Evolutionary conservation across 92 coral and sea anemone species (phyloP).

Genomic region (Micromussa lordhowensis): DNA sequence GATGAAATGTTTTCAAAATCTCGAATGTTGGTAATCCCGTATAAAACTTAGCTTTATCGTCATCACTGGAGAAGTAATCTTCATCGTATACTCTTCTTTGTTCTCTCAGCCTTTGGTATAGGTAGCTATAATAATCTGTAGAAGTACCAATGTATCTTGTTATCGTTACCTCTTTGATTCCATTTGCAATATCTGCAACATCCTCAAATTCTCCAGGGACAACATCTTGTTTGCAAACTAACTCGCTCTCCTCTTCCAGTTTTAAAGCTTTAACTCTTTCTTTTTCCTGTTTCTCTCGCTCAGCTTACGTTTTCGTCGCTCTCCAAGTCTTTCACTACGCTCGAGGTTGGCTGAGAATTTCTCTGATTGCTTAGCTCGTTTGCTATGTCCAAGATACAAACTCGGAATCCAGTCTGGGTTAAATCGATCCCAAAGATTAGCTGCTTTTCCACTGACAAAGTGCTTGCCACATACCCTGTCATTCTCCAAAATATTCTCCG

Average conservation of each 20-base stretch:
- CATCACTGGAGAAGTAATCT: too few species aligned
- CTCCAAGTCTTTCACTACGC: neutral
- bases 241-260: neutral
- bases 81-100: too few species aligned
- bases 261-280: neutral
- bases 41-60: neutral
- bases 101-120: too few species aligned
- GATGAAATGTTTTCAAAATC: too few species aligned
- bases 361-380: neutral
- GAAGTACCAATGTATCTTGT: neutral
- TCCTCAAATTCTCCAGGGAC: neutral
- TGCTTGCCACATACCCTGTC: neutral
- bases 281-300: neutral
- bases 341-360: neutral
- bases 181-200: neutral
- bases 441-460: neutral
- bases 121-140: neutral
- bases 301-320: neutral
- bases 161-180: neutral
- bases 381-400: neutral
- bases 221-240: neutral
- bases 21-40: too few species aligned
- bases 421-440: neutral
- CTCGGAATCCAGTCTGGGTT: neutral
- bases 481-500: conserved; percentile 30